Evolutionary conservation across 2,113 vertebrate genomes (phyloP), one percentile per base, ranked within the genome.

Genomic region (Amphiprion percula): DNA sequence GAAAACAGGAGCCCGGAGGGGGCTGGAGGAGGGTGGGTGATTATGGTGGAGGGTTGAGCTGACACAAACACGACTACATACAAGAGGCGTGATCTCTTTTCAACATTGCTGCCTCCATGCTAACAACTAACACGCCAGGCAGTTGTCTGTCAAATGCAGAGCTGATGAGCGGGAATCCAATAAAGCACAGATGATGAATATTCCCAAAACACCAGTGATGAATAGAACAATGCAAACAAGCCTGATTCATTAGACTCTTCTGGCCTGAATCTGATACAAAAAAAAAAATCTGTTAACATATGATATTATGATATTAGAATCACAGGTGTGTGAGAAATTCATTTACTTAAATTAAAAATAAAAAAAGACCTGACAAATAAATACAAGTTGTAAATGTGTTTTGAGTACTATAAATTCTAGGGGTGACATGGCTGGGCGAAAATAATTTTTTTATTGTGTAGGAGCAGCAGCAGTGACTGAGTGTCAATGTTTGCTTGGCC

Each of bases 1-100:
- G 91, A 94, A 94, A 93, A 94, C 91, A 89, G 92, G 85, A 88
- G 88, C 84, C 87, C 55, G 17, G 61, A 73, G 78, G 86, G 88
- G 80, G 82, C 55, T 61, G 83, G 75, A 66, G 83, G 77, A 79
- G 87, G 89, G 81, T 66, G 62, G 86, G 82, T 58, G 85, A 86
- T 87, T 86, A 84, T 44, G 75, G 77, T 37, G 85, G 86, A 67
- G 78, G 86, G 87, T 26, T 80, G 81, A 78, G 85, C 76, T 87
- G 90, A 92, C 83, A 90, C 82, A 91, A 92, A 92, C 87, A 92
- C 67, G 88, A 93, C 91, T 91, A 90, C 85, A 82, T 89, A 91
- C 90, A 93, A 86, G 85, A 87, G 85, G 80, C 68, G 69, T 69
- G 84, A 84, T 93, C 87, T 82, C 91, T 47, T 85, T 74, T 86